phyloP scores from a whole-genome alignment of 2,113 vertebrate species.

The Laterallus jamaicensis region DNA sequence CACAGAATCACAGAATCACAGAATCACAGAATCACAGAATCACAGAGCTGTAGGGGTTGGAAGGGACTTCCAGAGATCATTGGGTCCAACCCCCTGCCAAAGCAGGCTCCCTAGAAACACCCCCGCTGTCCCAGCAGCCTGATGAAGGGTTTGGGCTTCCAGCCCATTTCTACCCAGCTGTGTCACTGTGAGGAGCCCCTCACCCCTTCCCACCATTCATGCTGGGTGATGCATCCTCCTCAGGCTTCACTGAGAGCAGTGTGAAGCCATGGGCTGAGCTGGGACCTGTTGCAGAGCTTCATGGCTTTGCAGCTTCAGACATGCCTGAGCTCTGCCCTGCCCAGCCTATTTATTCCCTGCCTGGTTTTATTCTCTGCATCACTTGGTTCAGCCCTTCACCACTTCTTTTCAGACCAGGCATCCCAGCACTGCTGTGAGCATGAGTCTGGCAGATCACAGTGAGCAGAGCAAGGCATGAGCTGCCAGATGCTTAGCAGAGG shows the following conservation, averaged over 20 bases:
- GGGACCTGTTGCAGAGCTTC: neutral
- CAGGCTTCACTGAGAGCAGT: neutral
- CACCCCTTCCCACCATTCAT: rapidly evolving
- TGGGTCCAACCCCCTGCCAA: too few relatives aligned
- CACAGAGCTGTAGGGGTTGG: too few relatives aligned
- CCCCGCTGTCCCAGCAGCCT: neutral
- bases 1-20: too few relatives aligned
- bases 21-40: neutral
- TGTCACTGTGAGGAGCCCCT: neutral
- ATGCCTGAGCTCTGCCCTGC: neutral
- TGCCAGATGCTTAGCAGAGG: neutral
- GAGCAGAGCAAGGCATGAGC: neutral
- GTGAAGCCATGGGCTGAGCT: neutral
- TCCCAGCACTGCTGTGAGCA: rapidly evolving
- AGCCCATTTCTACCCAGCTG: neutral
- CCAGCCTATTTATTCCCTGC: neutral
- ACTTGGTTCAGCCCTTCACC: neutral
- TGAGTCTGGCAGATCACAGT: rapidly evolving
- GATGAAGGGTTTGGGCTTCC: neutral
- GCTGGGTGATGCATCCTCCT: neutral
- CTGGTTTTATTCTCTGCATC: neutral
- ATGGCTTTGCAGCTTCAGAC: neutral
- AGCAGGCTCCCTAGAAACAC: too few relatives aligned
- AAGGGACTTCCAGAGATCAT: too few relatives aligned
- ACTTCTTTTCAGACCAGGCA: rapidly evolving